Evolutionary conservation across 2,888 invertebrate genomes (phyloP), one percentile per base, ranked within the genome.

Genomic region (Temnothorax unifasciatus): DNA sequence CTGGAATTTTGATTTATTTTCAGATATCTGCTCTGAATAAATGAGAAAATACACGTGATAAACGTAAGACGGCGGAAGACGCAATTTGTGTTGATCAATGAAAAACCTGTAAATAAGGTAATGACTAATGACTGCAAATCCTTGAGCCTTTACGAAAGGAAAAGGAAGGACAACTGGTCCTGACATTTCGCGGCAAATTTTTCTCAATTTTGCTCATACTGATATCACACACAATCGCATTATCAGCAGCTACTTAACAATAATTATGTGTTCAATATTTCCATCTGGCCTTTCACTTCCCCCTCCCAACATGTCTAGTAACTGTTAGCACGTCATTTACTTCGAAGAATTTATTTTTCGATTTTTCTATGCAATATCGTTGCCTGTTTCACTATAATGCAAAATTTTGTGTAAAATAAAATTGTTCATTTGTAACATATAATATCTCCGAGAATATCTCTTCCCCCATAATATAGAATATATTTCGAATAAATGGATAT

Each of bases 181-280:
- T 41, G 64, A 64, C 38, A 64, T 64, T 64, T 64, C n/a, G 38
- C 21, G 1, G 21, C 6, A 9, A 29, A 63, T 63, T 63, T 63
- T 34, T 63, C 21, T 6, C 64, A 41, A 64, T 64, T 64, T 64
- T 64, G n/a, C 38, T 64, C 21, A n/a, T 13, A n/a, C 38, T 41
- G 15, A n/a, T 34, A 63, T 64, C 15, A 0, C n/a, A 5, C 13
- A 25, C 38, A 64, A 4, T 34, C 11, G n/a, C 38, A 38, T 63
- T n/a, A 38, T 63, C 34, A 13, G 34, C 5, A 18, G 34, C 9
- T 34, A 34, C 18, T 63, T 63, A 63, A 61, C 18, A 63, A 21
- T 38, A 64, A 64, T 64, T 64, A 34, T 38, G 21, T 3, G 38
- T 64, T 63, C 63, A 21, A 64, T 63, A n/a, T 15, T 64, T 41